Percentiles rank a stretch among this genome's conserved stretches.
Conservation (phyloP, 2,113 vertebrate genomes). For the Psilopsiagon aurifrons region DNA sequence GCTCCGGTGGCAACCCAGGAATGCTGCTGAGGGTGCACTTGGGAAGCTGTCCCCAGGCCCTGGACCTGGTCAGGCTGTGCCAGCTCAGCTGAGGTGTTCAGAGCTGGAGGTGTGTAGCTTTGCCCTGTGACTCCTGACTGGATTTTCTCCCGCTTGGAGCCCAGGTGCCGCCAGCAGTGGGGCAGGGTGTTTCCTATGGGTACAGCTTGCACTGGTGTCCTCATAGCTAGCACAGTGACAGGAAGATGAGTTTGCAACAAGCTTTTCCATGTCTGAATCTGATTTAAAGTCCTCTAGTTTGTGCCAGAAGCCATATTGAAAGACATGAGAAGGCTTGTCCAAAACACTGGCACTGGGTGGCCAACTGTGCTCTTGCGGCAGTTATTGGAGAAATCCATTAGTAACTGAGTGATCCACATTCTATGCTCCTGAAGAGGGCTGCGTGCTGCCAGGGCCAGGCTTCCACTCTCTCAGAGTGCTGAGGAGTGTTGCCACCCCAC, state of each 20-base stretch:
- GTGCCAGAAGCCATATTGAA: not conserved
- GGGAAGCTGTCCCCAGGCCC: not conserved
- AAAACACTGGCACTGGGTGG: not conserved
- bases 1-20: not conserved
- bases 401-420: not conserved
- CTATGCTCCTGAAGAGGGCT: not conserved
- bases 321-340: not conserved
- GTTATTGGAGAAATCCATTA: not conserved
- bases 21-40: not conserved
- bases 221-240: not conserved
- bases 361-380: not conserved
- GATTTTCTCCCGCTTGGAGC: not conserved
- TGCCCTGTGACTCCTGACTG: not conserved
- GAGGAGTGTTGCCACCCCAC: accelerated
- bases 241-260: not conserved
- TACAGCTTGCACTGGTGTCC: not conserved
- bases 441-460: not conserved
- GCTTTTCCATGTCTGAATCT: not conserved
- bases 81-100: not conserved
- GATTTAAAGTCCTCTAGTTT: not conserved
- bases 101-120: not conserved
- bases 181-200: not conserved
- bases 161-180: not conserved
- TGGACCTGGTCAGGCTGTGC: not conserved
- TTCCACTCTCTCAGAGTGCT: not conserved